Conservation (phyloP, 2,888 invertebrate genomes). For the Dryobotodes eremita region DNA sequence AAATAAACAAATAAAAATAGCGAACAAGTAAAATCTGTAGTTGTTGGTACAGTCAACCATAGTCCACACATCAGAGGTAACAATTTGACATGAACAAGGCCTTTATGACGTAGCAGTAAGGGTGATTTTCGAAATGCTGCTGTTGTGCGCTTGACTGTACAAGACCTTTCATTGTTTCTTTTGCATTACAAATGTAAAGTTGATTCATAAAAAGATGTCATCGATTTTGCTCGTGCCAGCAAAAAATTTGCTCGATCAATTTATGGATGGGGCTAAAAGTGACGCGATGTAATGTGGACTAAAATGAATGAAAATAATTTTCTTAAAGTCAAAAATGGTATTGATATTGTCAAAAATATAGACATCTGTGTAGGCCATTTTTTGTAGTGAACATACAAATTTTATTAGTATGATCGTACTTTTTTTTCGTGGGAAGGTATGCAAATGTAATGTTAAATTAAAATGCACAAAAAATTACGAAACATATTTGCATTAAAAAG, state of each 20-base stretch:
- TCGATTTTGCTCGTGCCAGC: not conserved
- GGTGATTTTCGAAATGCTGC: not conserved
- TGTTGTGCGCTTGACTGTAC: not conserved
- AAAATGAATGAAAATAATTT: not conserved
- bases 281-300: not conserved
- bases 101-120: not conserved
- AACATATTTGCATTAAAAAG: slow-evolving; percentile 34
- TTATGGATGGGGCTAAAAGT: not conserved
- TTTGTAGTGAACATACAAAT: not conserved
- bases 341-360: not conserved
- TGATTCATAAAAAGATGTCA: slow-evolving; percentile 14
- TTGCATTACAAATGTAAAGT: slow-evolving; percentile 24
- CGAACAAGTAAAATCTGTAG: slow-evolving; percentile 5
- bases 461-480: slow-evolving; percentile 15
- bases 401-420: no score
- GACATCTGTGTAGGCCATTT: not conserved
- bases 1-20: slow-evolving; percentile 57
- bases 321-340: not conserved
- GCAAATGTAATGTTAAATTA: not conserved
- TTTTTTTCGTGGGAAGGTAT: slow-evolving; percentile 30
- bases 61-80: not conserved
- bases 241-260: not conserved
- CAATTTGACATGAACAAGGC: not conserved
- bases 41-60: not conserved
- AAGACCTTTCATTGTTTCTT: slow-evolving; percentile 11